Evolutionary conservation across 2,113 vertebrate genomes (phyloP), one percentile per base, ranked within the genome.

Genomic region (Peromyscus leucopus): DNA sequence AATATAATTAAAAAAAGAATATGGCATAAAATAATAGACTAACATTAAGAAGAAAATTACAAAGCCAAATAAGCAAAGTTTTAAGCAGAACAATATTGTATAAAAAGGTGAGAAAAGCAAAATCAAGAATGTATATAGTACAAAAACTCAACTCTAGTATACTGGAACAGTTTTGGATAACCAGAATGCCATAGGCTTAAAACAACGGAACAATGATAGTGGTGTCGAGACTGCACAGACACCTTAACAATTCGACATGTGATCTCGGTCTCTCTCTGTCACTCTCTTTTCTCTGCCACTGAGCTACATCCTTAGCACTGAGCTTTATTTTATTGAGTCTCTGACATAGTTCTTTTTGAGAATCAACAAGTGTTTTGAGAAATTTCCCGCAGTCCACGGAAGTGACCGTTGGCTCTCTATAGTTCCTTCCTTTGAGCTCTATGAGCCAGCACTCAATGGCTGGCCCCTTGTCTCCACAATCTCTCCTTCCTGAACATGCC

Each of bases 1-100:
- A 92, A 74, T 59, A 59, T 84, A 26, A 89, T 84, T 71, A 95
- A 26, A 94, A 76, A 92, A 51, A 28, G 42, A 91, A 39, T 71
- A 69, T 19, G 6, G 22, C 69, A 94, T 55, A 46, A 21, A 55
- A 65, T 12, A 92, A 33, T 80, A 69, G 15, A 80, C 61, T 89
- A 39, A 24, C 10, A 74, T 79, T n/a, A 84, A 39, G 89, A 78
- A 26, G 39, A 33, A 57, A 15, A 51, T 75, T 48, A 48, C n/a
- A 51, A 48, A 59, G 12, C 2, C 26, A 86, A 63, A n/a, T 7
- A 71, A 89, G 24, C 39, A 89, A 76, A 36, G 22, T 39, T 83
- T 59, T 15, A 61, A 83, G 11, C 36, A 80, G 78, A 21, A 57
- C 4, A 33, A 33, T 59, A 57, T n/a, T 59, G 33, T 57, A 82